Percentiles rank a stretch among this genome's conserved stretches.
Conservation (phyloP, 2,888 invertebrate genomes). For the Auanema freiburgensis region DNA sequence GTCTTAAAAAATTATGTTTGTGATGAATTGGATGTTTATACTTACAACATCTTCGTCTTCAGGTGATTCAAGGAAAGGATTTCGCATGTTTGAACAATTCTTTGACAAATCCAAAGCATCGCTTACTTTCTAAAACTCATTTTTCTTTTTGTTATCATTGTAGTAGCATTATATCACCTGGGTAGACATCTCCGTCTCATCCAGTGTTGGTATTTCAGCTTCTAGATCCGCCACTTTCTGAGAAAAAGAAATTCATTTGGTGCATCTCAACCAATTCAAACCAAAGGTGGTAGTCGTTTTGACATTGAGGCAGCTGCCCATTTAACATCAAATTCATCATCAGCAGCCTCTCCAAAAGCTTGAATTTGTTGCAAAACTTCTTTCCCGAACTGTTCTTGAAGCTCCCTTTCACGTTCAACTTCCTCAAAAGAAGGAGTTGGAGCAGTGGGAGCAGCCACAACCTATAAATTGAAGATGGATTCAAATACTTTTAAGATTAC, state of each 20-base stretch:
- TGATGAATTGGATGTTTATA: neutral
- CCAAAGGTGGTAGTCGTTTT: too few relatives aligned
- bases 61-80: conserved; percentile 56
- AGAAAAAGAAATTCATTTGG: neutral
- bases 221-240: neutral
- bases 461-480: conserved; percentile 18
- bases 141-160: neutral
- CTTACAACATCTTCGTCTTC: conserved; percentile 53
- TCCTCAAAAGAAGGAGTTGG: conserved; percentile 51
- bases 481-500: neutral
- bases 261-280: neutral
- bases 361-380: conserved; percentile 53
- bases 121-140: neutral
- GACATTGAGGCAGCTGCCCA: conserved; percentile 47
- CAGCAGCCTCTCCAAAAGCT: conserved; percentile 62
- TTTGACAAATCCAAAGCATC: conserved; percentile 14
- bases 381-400: conserved; percentile 51
- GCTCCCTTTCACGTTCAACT: conserved; percentile 51
- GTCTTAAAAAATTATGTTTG: conserved; percentile 24
- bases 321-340: conserved; percentile 63
- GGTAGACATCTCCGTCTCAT: neutral
- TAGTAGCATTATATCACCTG: neutral
- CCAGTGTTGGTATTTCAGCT: neutral
- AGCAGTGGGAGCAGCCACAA: conserved; percentile 60
- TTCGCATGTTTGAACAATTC: conserved; percentile 20